phyloP scores from a whole-genome alignment of 2,113 vertebrate species.

The Pterocles orientalis region DNA sequence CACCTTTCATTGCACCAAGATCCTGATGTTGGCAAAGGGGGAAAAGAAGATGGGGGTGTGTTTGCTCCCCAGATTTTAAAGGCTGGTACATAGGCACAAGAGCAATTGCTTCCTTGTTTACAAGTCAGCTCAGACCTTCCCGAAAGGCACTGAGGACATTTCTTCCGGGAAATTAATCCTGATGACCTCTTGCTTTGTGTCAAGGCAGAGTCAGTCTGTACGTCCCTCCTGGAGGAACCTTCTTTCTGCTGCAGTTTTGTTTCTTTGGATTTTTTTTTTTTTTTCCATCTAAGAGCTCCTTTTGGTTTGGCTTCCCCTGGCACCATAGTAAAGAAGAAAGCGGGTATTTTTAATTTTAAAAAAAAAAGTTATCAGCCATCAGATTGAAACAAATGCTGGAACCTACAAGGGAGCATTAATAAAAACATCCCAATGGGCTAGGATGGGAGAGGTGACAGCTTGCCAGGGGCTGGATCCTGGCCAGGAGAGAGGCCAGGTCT shows the following conservation, averaged over 20 bases:
- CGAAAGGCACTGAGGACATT: neutral
- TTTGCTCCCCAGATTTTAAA: neutral
- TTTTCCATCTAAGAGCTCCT: neutral
- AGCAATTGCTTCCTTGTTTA: neutral
- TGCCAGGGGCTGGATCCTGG: neutral
- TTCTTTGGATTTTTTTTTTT: neutral
- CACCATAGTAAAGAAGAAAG: neutral
- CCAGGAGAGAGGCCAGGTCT: neutral
- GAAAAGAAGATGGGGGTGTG: accelerated
- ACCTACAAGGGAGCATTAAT: neutral
- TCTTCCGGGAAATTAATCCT: neutral
- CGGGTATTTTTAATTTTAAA: neutral
- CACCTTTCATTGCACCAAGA: neutral
- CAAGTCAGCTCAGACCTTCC: neutral
- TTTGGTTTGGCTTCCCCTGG: neutral
- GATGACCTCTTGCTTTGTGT: neutral
- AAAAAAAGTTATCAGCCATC: neutral
- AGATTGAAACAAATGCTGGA: neutral
- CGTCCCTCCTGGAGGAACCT: neutral
- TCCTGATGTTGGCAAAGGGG: neutral
- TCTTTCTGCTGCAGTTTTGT: neutral
- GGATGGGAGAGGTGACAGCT: neutral
- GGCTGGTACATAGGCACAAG: neutral
- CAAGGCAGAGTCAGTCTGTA: neutral
- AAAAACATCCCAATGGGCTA: neutral